These are phyloP conservation scores for Anolis sagrei DNA, from an alignment of 2,113 vertebrate species.

Conservation along the genomic window DNA sequence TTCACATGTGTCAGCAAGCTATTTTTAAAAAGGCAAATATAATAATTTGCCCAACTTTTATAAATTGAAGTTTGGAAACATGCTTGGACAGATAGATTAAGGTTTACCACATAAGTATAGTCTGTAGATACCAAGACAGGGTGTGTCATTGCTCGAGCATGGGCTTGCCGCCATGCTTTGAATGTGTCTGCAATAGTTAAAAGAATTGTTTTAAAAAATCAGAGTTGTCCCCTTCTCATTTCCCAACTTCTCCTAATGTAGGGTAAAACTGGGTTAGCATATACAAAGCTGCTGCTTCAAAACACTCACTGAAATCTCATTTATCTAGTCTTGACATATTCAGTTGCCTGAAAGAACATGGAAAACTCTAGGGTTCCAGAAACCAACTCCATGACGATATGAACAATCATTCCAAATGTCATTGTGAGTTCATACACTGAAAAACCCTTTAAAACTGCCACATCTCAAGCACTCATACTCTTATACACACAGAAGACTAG, in stretches of 20 bases:
- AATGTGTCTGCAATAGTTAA: background rate
- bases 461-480: background rate
- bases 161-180: background rate
- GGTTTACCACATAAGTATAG: background rate
- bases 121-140: background rate
- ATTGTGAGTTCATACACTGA: slow-evolving; percentile 10
- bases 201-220: background rate
- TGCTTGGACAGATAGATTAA: background rate
- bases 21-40: background rate
- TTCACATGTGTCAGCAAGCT: background rate
- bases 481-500: background rate
- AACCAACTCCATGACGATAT: background rate
- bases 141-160: background rate
- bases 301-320: background rate
- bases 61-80: background rate
- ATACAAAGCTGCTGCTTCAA: background rate
- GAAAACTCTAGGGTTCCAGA: background rate
- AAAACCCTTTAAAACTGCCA: background rate
- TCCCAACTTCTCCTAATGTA: too few relatives aligned
- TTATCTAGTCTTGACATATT: background rate
- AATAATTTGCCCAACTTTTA: background rate
- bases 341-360: background rate
- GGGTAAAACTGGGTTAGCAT: background rate
- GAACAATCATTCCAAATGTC: background rate
- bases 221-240: background rate